Evolutionary conservation across 2,888 invertebrate genomes (phyloP).

Genomic region (Oscheius sp.): DNA sequence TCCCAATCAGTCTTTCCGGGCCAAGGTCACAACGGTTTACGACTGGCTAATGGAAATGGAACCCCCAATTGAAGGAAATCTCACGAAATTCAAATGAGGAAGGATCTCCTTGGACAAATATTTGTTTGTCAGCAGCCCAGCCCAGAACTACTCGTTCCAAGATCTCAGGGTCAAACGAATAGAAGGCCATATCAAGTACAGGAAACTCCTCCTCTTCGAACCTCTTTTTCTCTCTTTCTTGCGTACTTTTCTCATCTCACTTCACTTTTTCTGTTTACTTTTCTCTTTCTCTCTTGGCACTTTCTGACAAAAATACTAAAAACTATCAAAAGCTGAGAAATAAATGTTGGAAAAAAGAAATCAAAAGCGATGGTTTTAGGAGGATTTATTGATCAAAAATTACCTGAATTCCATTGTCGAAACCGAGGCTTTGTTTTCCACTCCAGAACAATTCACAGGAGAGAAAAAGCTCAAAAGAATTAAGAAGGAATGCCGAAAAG

Average conservation of each 20-base stretch:
- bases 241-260: too few species aligned
- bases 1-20: neutral
- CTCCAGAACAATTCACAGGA: constrained; percentile 24
- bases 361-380: neutral
- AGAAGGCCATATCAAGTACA: neutral
- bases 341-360: too few species aligned
- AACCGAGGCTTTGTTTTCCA: constrained; percentile 25
- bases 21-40: too few species aligned
- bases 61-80: neutral
- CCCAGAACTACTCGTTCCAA: constrained; percentile 8
- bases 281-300: too few species aligned
- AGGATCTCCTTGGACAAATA: constrained; percentile 13
- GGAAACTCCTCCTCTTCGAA: too few species aligned
- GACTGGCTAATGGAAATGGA: neutral
- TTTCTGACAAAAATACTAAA: too few species aligned
- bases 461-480: neutral
- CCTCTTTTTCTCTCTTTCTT: too few species aligned
- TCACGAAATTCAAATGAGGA: constrained; percentile 1
- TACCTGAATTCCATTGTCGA: constrained; percentile 16
- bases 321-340: too few species aligned
- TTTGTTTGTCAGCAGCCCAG: constrained; percentile 1
- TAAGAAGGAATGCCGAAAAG: neutral
- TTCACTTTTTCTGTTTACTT: too few species aligned
- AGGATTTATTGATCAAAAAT: neutral
- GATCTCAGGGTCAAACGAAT: constrained; percentile 13